Evolutionary conservation across 2,113 vertebrate species (phyloP).

Genomic region (Seriola quinqueradiata): DNA sequence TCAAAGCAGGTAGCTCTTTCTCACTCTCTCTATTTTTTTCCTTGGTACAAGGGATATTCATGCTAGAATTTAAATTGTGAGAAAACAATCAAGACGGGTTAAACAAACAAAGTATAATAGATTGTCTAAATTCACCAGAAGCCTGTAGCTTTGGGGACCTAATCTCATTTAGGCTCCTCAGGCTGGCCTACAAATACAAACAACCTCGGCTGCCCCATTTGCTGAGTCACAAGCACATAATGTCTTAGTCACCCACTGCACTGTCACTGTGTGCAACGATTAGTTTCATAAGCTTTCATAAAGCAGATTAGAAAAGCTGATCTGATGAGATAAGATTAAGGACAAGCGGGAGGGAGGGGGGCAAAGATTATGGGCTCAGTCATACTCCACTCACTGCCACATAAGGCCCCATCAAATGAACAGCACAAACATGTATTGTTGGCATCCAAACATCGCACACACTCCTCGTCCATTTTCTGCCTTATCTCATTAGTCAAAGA

Average conservation of each 20-base stretch:
- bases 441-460: conserved; percentile 37
- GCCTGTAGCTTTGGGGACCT: conserved; percentile 28
- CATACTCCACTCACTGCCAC: conserved; percentile 38
- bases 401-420: conserved; percentile 59
- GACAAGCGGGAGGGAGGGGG: conserved; percentile 15
- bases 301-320: conserved; percentile 78
- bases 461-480: conserved; percentile 6
- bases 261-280: conserved; percentile 71
- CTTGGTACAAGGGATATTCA: neutral
- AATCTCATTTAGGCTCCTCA: conserved; percentile 54
- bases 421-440: conserved; percentile 56
- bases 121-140: conserved; percentile 16
- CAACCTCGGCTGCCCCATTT: conserved; percentile 21
- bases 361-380: conserved; percentile 62
- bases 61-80: neutral
- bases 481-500: conserved; percentile 59
- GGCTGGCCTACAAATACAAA: conserved; percentile 32
- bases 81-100: conserved; percentile 22
- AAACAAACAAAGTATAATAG: conserved; percentile 19
- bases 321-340: conserved; percentile 79
- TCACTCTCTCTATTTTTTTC: conserved; percentile 1
- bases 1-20: conserved; percentile 3
- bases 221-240: conserved; percentile 74
- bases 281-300: conserved; percentile 79
- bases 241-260: conserved; percentile 49